Evolutionary conservation across 64 coral and sea anemone species (phyloP).

Genomic region (Montipora foliosa): DNA sequence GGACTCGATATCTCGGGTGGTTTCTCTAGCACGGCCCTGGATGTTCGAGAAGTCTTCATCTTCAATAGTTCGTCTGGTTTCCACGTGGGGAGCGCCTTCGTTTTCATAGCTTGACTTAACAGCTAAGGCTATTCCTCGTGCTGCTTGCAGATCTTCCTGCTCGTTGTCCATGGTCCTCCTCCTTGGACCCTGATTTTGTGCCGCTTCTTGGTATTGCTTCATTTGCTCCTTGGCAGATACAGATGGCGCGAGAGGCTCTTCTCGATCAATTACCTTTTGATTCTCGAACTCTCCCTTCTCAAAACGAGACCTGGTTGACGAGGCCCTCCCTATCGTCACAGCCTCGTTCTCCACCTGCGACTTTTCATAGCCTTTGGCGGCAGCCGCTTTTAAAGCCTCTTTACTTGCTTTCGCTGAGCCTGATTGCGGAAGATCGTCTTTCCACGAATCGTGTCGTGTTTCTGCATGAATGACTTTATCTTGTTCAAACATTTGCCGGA

Average conservation of each 20-base stretch:
- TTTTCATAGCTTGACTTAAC: slow-evolving; percentile 46
- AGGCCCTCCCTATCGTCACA: neutral
- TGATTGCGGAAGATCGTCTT: slow-evolving; percentile 28
- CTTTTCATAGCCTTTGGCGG: slow-evolving; percentile 37
- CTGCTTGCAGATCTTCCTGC: slow-evolving; percentile 15
- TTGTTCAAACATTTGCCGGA: slow-evolving; percentile 47
- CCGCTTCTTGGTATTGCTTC: slow-evolving; percentile 30
- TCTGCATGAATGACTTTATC: slow-evolving; percentile 43
- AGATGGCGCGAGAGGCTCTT: slow-evolving; percentile 22
- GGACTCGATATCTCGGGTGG: slow-evolving; percentile 62
- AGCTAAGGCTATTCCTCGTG: slow-evolving; percentile 20
- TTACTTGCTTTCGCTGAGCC: slow-evolving; percentile 8
- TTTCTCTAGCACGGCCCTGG: slow-evolving; percentile 47
- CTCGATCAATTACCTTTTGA: slow-evolving; percentile 1
- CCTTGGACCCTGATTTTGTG: slow-evolving; percentile 3
- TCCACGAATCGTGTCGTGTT: slow-evolving; percentile 23
- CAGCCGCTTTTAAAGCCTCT: slow-evolving; percentile 38
- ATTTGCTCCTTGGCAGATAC: slow-evolving; percentile 25
- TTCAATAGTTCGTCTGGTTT: slow-evolving; percentile 22
- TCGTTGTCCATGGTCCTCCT: slow-evolving; percentile 43
- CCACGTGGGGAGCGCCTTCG: slow-evolving; percentile 25
- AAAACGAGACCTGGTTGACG: neutral
- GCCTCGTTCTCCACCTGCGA: slow-evolving; percentile 26
- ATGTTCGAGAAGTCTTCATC: slow-evolving; percentile 41
- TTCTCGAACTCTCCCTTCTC: slow-evolving; percentile 48